Percentiles rank a stretch among this genome's conserved stretches.
phyloP scores from a whole-genome alignment of 1,140 invertebrate species.

The Yoshiicerus persimilis region DNA sequence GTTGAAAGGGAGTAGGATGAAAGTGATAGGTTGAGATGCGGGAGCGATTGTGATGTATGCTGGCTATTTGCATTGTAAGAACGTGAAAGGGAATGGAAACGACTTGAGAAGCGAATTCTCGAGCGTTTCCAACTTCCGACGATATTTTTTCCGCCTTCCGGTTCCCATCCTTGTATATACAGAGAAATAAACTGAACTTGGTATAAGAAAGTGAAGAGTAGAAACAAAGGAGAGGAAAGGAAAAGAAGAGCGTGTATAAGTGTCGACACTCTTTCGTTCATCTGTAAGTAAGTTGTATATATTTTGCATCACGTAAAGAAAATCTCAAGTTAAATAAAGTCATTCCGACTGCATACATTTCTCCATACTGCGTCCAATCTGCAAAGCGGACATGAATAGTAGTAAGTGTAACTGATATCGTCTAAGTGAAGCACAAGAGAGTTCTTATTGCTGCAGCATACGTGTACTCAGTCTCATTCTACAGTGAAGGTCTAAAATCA shows the following conservation, averaged over 20 bases:
- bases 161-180: not conserved
- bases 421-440: no score
- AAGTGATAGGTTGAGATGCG: no score
- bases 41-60: conserved; percentile 1
- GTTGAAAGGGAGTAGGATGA: no score
- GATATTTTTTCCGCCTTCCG: conserved; percentile 4
- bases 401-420: no score
- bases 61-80: conserved; percentile 11
- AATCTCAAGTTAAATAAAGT: not conserved
- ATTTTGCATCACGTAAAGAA: not conserved
- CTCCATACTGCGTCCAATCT: no score
- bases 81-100: conserved; percentile 7
- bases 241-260: not conserved
- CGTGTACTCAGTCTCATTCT: no score
- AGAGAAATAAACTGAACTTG: not conserved
- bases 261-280: not conserved
- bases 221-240: not conserved
- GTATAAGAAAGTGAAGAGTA: not conserved
- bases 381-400: no score
- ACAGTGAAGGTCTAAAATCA: no score
- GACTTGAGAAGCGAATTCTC: conserved; percentile 21
- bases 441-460: no score
- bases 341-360: no score
- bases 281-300: not conserved
- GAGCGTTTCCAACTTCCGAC: not conserved